Evolutionary conservation across 2,113 vertebrate species (phyloP), one percentile per base, ranked within the genome.

Genomic region (Pygathrix nemaeus): DNA sequence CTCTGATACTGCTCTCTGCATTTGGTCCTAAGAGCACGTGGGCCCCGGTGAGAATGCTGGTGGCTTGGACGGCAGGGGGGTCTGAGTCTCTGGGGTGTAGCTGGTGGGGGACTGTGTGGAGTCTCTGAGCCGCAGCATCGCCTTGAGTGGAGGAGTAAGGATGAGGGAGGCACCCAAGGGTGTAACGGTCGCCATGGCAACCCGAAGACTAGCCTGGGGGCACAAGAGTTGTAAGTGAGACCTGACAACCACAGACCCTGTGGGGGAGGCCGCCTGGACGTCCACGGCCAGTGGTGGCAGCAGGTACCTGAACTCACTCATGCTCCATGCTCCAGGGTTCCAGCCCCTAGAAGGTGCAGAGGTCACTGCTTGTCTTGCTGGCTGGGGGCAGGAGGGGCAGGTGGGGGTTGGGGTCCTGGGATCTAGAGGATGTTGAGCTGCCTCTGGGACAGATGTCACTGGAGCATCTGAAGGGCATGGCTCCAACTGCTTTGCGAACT

Each of bases 251-350:
- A 18, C 30, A 38, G 30, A 43, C 17, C 57, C 38, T 6, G 1
- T 11, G 57, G 59, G 38, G 59, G 8, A 35, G 82, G 3, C 57
- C 40, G 25, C 7, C 20, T 72, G 70, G 70, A 21, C 8, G 1
- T 8, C 4, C 12, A 1, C 0, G 1, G 38, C 38, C n/a, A 0
- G 38, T 1, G 38, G 40, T 64, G 38, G 25, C 43, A 30, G 10
- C 6, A 12, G 57, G 59, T 45, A 17, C 20, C 57, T 0, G 1
- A 17, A 12, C n/a, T 17, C 14, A 64, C 61, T 64, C n/a, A n/a
- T n/a, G n/a, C n/a, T n/a, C 38, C 12, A 64, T 12, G 13, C 5
- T 64, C 27, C 61, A 64, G 61, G 12, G 61, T 64, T 64, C 61
- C 61, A 64, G 61, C 30, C 61, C 5, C 61, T 64, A 32, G 61